Evolutionary conservation across 1,140 invertebrate genomes (phyloP).

Genomic region (Brachionus manjavacas): DNA sequence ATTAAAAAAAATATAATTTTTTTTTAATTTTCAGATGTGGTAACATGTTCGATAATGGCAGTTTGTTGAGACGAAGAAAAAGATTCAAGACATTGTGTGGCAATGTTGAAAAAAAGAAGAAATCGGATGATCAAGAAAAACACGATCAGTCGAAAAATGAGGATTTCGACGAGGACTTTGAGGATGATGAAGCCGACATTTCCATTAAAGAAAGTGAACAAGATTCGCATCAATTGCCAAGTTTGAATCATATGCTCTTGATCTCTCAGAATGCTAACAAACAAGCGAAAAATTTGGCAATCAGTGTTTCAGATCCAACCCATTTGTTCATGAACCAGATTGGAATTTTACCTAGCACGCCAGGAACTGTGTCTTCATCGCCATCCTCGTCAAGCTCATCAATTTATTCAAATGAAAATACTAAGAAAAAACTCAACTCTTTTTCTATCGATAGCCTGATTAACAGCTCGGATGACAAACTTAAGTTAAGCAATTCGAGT

Average conservation of each 20-base stretch:
- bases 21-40: slow-evolving; percentile 63
- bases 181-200: not conserved
- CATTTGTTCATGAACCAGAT: not conserved
- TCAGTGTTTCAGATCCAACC: not conserved
- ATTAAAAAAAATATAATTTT: not conserved
- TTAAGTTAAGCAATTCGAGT: not conserved
- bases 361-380: not conserved
- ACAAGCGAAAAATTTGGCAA: slow-evolving; percentile 2
- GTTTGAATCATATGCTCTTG: not conserved
- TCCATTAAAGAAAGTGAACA: not conserved
- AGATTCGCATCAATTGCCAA: not conserved
- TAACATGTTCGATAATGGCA: slow-evolving; percentile 57
- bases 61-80: slow-evolving; percentile 53
- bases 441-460: slow-evolving; percentile 14
- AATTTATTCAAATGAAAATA: not conserved
- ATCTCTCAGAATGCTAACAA: not conserved
- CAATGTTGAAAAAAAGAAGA: not conserved
- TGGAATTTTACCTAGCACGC: not conserved
- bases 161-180: not conserved
- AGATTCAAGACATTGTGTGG: slow-evolving; percentile 47
- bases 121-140: not conserved
- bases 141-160: slow-evolving; percentile 12
- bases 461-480: not conserved
- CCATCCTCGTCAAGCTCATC: slow-evolving; percentile 9
- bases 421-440: not conserved